These are phyloP conservation scores for Cephus rjabovi DNA, from an alignment of 2,888 invertebrate genomes.

Conservation along the genomic window DNA sequence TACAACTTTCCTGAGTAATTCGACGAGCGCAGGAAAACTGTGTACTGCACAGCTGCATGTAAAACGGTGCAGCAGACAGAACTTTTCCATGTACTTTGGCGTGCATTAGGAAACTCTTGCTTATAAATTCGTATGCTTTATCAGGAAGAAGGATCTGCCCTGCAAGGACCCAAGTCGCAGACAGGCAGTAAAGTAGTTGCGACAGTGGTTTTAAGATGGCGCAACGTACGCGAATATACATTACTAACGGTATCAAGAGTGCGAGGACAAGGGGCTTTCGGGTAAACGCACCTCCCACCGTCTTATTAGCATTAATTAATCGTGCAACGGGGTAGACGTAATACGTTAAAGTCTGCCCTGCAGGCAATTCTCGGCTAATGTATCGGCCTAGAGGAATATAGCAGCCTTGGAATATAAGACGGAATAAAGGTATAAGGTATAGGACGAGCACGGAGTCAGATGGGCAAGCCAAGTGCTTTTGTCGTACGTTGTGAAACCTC, in stretches of 20 bases:
- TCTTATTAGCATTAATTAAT: slow-evolving; percentile 33
- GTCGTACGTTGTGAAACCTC: slow-evolving; percentile 18
- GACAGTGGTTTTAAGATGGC: not conserved
- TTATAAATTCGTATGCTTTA: not conserved
- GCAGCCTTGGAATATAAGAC: not conserved
- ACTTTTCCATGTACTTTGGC: not conserved
- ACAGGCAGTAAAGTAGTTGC: not conserved
- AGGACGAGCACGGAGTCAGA: slow-evolving; percentile 14
- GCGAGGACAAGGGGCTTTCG: not conserved
- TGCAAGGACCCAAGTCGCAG: not conserved
- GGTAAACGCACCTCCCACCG: not conserved
- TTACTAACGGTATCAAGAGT: not conserved
- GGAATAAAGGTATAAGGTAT: not conserved
- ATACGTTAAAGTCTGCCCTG: slow-evolving; percentile 31
- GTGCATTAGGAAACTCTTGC: not conserved
- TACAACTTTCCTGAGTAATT: not conserved
- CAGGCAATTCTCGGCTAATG: slow-evolving; percentile 24
- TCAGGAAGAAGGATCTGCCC: not conserved
- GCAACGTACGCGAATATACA: not conserved
- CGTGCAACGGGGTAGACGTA: slow-evolving; percentile 13
- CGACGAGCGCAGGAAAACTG: not conserved
- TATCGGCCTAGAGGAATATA: not conserved
- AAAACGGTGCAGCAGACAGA: not conserved
- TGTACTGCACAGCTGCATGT: not conserved
- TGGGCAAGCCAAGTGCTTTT: slow-evolving; percentile 14